Base-by-base conservation (phyloP, 1,140 invertebrate species). In the Drosophila nannoptera region DNA sequence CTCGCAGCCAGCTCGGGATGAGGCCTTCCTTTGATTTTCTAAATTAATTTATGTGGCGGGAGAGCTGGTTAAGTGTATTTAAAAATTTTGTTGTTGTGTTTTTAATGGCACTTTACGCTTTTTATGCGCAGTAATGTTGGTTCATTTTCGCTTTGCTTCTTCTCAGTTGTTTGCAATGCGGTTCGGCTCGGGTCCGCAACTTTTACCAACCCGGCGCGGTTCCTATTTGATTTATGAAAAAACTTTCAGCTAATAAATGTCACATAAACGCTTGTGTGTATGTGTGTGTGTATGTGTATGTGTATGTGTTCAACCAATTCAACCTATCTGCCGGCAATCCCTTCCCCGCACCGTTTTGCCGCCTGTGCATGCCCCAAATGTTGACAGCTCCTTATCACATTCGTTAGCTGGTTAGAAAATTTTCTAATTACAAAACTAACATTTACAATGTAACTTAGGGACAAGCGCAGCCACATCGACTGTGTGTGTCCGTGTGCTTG, bases 341-440 rank as follows among this genome's bases (percentile, higher is more conserved):
- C 5, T 31, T 16, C 36, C 40, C 16, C 32, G 5, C n/a, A n/a
- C 12, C 40, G 22, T 22, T 22, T 3, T 22, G 22, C 22, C 22
- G 22, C 22, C 22, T 22, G 22, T 43, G 31, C 8, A 32, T 36
- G 14, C 7, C 31, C 12, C 40, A 53, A 42, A 36, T 60, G 65
- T 35, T 53, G 62, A 33, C 53, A 53, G 62, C 62, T 58, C 62
- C 62, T 70, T 58, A 70, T 70, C 61, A 65, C 43, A 45, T 59
- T 50, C 55, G 59, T 66, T 67, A 46, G 63, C 72, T 75, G 67
- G 78, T 69, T 75, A 75, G 78, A 84, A 80, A 76, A 84, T 84
- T 84, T 84, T 86, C 80, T 84, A 84, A 84, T 84, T 84, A 84
- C 80, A 84, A 84, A 84, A 86, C 80, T 80, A 84, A 84, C 80